These are phyloP conservation scores for Colletes latitarsis DNA, from an alignment of 1,140 invertebrate genomes.

Conservation along the genomic window DNA sequence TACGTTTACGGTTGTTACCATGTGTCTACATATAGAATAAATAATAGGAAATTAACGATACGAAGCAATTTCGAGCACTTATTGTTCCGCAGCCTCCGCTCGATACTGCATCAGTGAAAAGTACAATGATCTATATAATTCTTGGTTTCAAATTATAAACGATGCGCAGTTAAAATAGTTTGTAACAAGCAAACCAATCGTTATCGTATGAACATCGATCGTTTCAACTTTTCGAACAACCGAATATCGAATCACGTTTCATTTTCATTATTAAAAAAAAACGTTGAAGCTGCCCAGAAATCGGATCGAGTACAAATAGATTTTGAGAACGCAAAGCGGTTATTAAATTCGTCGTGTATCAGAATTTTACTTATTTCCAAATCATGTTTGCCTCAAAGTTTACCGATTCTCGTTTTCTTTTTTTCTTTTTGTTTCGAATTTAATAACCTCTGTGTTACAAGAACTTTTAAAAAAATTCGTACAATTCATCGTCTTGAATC, in stretches of 20 bases:
- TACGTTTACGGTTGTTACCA: neutral
- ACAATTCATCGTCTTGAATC: neutral
- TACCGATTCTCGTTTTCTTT: neutral
- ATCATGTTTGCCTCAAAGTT: neutral
- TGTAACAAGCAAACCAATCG: neutral
- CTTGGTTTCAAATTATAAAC: neutral
- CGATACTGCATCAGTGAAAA: constrained; percentile 5
- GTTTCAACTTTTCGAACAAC: constrained; percentile 2
- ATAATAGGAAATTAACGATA: neutral
- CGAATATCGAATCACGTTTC: neutral
- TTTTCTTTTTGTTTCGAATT: too few species aligned
- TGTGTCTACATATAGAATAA: neutral
- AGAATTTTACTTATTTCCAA: too few species aligned
- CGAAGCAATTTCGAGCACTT: neutral
- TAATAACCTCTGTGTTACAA: constrained; percentile 6
- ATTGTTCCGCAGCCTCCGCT: neutral
- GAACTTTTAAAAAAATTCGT: neutral
- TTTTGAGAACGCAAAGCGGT: constrained; percentile 9
- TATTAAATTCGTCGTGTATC: constrained; percentile 1
- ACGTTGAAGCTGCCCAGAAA: neutral
- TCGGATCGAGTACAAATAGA: neutral
- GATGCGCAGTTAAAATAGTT: neutral
- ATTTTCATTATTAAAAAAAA: neutral
- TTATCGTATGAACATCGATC: neutral
- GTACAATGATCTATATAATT: neutral